Percentiles rank a stretch among this genome's conserved stretches.
Conservation (phyloP, 2,113 vertebrate genomes). For the Leptobrachium ailaonicum region DNA sequence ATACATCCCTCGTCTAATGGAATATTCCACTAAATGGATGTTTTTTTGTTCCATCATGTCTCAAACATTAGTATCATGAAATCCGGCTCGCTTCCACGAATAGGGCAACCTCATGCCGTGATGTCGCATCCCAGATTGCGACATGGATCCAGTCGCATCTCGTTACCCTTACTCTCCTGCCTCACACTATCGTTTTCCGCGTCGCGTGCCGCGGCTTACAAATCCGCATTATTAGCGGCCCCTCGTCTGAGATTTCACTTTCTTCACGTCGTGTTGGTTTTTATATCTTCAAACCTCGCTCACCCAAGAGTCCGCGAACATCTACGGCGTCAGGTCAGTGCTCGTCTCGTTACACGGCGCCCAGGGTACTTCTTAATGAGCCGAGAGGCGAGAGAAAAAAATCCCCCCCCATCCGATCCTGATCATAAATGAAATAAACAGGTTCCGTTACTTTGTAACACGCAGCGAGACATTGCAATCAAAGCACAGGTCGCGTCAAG, state of each 20-base stretch:
- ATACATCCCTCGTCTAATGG: no score
- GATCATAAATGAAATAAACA: background rate
- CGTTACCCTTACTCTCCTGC: background rate
- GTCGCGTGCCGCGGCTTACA: background rate
- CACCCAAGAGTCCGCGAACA: background rate
- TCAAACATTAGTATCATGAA: no score
- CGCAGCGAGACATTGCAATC: background rate
- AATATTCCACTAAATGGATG: no score
- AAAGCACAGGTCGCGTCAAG: no score
- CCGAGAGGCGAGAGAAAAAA: background rate
- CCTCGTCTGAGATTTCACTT: background rate
- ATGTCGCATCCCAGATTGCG: background rate
- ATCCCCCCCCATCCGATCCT: no score
- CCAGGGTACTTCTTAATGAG: background rate
- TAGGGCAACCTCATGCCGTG: no score
- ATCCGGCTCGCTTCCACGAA: no score
- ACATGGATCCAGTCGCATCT: background rate
- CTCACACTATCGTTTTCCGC: background rate
- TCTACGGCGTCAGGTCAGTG: background rate
- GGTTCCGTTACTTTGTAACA: background rate
- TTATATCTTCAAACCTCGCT: background rate
- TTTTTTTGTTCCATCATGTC: no score
- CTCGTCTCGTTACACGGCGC: background rate
- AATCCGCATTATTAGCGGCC: background rate
- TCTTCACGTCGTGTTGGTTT: background rate